phyloP scores from a whole-genome alignment of 2,113 vertebrate species.

The Struthidea cinerea region DNA sequence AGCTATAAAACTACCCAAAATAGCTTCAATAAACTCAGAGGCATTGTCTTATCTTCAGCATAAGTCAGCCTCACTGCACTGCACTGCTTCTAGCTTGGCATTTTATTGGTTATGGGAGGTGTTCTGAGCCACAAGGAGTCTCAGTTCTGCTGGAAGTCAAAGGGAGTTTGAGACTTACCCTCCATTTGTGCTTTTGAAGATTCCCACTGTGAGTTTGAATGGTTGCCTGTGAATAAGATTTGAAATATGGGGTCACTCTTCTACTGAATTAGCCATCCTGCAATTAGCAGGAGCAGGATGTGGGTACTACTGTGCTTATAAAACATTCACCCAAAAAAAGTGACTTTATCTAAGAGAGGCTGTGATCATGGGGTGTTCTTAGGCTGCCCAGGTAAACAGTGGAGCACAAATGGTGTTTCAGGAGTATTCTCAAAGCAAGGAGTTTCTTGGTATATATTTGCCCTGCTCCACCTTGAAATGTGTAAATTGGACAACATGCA shows the following conservation, averaged over 20 bases:
- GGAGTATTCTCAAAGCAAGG: neutral
- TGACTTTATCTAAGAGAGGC: neutral
- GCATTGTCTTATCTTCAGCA: slow-evolving; percentile 20
- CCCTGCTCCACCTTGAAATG: neutral
- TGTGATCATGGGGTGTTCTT: neutral
- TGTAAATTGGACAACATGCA: neutral
- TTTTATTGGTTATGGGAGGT: slow-evolving; percentile 9
- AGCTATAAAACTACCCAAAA: slow-evolving; percentile 36
- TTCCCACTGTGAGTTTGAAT: neutral
- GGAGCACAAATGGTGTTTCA: neutral
- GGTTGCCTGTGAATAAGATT: neutral
- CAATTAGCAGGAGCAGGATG: neutral
- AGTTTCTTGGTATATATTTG: neutral
- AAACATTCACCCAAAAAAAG: neutral
- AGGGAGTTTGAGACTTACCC: neutral
- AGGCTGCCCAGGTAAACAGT: neutral
- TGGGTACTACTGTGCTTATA: neutral
- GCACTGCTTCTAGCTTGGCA: neutral
- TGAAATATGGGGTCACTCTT: neutral
- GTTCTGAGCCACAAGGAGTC: neutral
- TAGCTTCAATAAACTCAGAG: slow-evolving; percentile 41
- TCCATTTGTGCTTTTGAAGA: neutral
- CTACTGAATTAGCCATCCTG: neutral
- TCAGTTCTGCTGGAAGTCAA: neutral
- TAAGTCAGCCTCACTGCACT: slow-evolving; percentile 10